Evolutionary conservation across 2,797 vertebrate species (phyloP).

Genomic region (Chromis chromis): DNA sequence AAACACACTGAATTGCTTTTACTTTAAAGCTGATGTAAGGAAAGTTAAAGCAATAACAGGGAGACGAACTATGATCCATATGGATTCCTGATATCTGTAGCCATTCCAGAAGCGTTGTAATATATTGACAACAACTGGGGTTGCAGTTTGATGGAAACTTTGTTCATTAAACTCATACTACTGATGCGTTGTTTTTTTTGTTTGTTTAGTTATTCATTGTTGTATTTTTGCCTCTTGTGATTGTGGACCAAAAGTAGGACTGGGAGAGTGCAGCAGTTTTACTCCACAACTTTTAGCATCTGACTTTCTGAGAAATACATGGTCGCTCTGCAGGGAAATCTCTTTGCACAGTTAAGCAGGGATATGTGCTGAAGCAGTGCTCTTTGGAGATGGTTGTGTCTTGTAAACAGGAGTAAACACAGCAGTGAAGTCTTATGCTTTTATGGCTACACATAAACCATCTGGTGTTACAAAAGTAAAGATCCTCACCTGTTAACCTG

Average conservation of each 20-base stretch:
- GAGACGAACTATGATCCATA: not conserved
- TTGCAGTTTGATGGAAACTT: too few species aligned
- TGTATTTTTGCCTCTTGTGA: not conserved
- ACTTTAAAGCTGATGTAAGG: not conserved
- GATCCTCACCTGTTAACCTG: not conserved
- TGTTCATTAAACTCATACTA: constrained; percentile 2
- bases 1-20: constrained; percentile 15
- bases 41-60: not conserved
- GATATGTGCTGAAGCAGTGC: not conserved
- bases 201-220: not conserved
- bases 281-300: not conserved
- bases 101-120: not conserved
- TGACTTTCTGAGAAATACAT: not conserved
- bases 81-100: not conserved
- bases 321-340: not conserved
- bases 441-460: not conserved
- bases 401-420: not conserved
- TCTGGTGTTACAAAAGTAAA: not conserved
- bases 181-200: constrained; percentile 14
- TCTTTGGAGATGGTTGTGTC: not conserved
- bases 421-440: not conserved
- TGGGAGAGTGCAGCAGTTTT: not conserved
- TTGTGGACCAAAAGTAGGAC: too few species aligned
- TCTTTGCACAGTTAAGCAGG: not conserved
- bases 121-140: not conserved